These are phyloP conservation scores for Oreocharis arfaki DNA, from an alignment of 2,113 vertebrate genomes.

Conservation along the genomic window DNA sequence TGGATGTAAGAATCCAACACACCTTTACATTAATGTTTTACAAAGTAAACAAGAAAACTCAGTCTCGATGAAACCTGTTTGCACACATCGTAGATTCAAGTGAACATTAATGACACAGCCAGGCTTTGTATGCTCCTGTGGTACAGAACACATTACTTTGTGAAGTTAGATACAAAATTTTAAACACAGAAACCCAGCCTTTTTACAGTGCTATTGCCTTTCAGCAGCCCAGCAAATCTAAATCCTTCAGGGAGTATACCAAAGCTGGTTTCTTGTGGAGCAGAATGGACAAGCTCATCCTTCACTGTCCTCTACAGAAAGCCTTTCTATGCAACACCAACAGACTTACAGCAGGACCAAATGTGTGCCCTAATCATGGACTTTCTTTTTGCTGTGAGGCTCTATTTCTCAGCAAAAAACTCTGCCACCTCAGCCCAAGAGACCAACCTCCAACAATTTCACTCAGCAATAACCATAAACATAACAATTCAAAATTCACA, in stretches of 20 bases:
- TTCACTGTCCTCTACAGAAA: neutral
- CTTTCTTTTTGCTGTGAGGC: neutral
- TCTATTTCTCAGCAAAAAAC: neutral
- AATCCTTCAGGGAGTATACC: neutral
- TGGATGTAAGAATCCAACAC: neutral
- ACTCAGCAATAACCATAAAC: neutral
- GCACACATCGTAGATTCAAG: neutral
- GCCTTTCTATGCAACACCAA: neutral
- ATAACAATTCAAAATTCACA: neutral
- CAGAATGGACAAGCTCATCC: neutral
- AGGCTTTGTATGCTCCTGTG: neutral
- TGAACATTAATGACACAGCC: neutral
- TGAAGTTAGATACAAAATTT: neutral
- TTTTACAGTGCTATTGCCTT: neutral
- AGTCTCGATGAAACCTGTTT: neutral
- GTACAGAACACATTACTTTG: neutral
- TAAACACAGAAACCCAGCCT: neutral
- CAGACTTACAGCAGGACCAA: neutral
- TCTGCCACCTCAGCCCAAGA: neutral
- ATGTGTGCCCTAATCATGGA: neutral
- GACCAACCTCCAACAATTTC: neutral
- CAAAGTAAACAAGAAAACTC: neutral
- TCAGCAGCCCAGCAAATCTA: neutral
- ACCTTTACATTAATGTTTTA: neutral
- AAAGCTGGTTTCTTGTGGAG: neutral